phyloP scores from a whole-genome alignment of 1,140 invertebrate genomes.

The Ylistrum balloti region DNA sequence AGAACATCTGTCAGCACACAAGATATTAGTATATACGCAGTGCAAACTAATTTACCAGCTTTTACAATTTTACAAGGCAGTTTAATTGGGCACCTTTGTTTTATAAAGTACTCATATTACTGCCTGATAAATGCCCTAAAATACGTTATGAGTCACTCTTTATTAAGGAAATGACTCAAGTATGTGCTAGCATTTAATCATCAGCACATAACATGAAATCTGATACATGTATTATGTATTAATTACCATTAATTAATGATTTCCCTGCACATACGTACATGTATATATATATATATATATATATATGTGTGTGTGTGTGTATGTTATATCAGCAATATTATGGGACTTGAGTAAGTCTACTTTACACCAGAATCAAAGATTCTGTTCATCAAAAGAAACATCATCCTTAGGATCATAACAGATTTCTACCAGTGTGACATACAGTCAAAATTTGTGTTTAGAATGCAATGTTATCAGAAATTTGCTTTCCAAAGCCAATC shows the following conservation, averaged over 20 bases:
- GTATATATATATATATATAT: background rate
- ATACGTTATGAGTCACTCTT: background rate
- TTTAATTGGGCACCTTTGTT: background rate
- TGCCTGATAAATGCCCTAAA: background rate
- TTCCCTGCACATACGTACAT: background rate
- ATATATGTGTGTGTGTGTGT: too few species aligned
- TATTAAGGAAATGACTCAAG: background rate
- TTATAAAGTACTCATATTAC: slow-evolving; percentile 1
- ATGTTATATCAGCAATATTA: background rate
- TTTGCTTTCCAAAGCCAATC: too few species aligned
- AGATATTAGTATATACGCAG: background rate
- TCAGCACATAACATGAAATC: background rate
- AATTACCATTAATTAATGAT: background rate
- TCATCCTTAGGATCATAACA: too few species aligned
- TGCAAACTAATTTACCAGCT: background rate
- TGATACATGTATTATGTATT: too few species aligned
- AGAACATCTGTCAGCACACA: background rate
- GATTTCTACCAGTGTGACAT: too few species aligned
- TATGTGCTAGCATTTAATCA: background rate
- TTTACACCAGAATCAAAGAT: too few species aligned
- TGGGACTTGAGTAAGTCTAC: background rate
- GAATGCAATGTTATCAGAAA: too few species aligned
- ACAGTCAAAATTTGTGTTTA: too few species aligned
- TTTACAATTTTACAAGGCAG: background rate
- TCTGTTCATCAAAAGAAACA: too few species aligned